Conservation (phyloP, 2,888 invertebrate genomes). For the Itoplectis maculator region DNA sequence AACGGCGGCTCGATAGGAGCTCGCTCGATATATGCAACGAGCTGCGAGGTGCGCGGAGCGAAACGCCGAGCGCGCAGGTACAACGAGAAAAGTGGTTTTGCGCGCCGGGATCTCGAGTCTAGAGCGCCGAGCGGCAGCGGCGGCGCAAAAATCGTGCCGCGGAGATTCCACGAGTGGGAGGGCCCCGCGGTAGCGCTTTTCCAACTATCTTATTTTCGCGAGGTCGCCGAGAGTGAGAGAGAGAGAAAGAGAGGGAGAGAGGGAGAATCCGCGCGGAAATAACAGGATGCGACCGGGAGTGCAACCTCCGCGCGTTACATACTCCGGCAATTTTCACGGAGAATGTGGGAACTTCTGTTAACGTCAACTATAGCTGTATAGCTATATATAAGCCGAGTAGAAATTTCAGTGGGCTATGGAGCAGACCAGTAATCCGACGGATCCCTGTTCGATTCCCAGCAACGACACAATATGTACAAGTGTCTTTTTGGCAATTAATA, state of each 20-base stretch:
- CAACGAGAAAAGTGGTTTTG: constrained; percentile 50
- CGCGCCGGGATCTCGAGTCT: constrained; percentile 20
- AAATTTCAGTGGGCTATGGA: constrained; percentile 29
- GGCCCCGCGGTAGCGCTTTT: constrained; percentile 23
- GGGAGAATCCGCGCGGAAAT: constrained; percentile 68
- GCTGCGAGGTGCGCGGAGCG: background rate
- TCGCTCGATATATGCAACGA: constrained; percentile 25
- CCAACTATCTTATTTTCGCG: constrained; percentile 66
- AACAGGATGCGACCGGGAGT: constrained; percentile 72
- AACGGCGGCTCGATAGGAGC: constrained; percentile 58
- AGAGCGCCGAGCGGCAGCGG: background rate
- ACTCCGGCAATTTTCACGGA: constrained; percentile 71
- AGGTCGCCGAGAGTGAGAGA: too few species aligned
- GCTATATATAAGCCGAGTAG: constrained; percentile 11
- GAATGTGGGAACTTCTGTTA: constrained; percentile 76
- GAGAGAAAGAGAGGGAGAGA: too few species aligned
- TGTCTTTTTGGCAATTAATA: too few species aligned
- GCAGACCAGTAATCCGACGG: too few species aligned
- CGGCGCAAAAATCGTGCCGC: background rate
- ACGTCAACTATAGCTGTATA: too few species aligned
- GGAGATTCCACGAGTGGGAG: constrained; percentile 23
- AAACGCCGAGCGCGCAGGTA: constrained; percentile 9
- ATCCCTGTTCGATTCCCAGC: too few species aligned
- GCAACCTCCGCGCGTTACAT: constrained; percentile 62
- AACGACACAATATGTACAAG: too few species aligned